phyloP scores from a whole-genome alignment of 1,140 invertebrate species.

The Drosophila eugracilis region DNA sequence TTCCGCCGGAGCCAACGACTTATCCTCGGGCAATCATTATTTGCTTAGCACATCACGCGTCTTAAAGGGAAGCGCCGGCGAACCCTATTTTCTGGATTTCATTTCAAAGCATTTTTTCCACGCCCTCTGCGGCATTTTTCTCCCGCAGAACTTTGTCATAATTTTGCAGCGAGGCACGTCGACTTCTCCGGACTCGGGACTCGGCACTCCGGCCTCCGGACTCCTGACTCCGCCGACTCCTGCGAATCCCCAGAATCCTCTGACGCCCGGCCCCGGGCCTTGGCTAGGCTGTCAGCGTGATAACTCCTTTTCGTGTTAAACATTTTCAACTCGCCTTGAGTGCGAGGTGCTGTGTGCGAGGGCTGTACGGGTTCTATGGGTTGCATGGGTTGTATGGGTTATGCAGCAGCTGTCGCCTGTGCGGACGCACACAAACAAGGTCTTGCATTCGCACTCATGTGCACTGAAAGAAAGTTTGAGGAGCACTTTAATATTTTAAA shows the following conservation, averaged over 20 bases:
- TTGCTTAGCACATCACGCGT: constrained; percentile 13
- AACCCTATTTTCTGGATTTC: constrained; percentile 32
- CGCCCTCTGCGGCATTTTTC: constrained; percentile 53
- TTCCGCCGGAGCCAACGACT: neutral
- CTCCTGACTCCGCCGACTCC: constrained; percentile 3
- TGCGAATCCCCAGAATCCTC: constrained; percentile 10
- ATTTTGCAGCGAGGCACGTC: constrained; percentile 63
- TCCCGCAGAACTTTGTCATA: constrained; percentile 74
- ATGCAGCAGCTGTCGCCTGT: constrained; percentile 73
- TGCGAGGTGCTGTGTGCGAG: constrained; percentile 31
- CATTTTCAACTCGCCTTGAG: constrained; percentile 73
- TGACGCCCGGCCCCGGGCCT: constrained; percentile 22
- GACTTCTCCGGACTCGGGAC: constrained; percentile 19
- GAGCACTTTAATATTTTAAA: too few species aligned
- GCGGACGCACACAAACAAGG: constrained; percentile 40
- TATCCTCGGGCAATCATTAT: constrained; percentile 7
- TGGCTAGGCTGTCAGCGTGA: constrained; percentile 70
- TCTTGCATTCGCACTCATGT: constrained; percentile 21
- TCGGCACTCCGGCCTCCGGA: constrained; percentile 5
- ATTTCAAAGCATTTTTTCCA: constrained; percentile 25
- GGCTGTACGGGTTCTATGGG: constrained; percentile 17
- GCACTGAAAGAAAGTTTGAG: constrained; percentile 23
- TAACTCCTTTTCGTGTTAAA: constrained; percentile 82
- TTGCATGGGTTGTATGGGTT: constrained; percentile 47
- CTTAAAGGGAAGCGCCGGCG: constrained; percentile 27